Percentiles rank a stretch among this genome's conserved stretches.
phyloP scores from a whole-genome alignment of 2,113 vertebrate species.

The Hypocryptadius cinnamomeus region DNA sequence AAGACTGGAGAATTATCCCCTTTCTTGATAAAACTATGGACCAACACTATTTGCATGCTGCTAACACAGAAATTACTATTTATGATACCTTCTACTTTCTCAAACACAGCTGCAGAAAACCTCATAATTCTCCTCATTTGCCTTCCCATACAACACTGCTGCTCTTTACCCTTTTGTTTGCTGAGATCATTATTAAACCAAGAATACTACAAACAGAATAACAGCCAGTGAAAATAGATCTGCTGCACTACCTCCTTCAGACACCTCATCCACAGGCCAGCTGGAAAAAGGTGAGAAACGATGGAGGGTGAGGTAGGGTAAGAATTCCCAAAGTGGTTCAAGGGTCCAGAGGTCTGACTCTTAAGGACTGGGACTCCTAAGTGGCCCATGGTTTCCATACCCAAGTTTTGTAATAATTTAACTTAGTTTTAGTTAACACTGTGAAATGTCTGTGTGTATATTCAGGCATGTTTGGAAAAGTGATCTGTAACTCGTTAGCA shows the following conservation, averaged over 20 bases:
- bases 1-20: background rate
- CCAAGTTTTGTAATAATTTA: background rate
- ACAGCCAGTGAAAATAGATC: background rate
- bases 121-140: background rate
- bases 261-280: background rate
- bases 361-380: background rate
- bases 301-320: background rate
- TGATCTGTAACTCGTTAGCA: background rate
- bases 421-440: background rate
- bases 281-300: background rate
- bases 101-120: background rate
- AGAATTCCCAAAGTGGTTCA: background rate
- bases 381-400: background rate
- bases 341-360: fast-evolving
- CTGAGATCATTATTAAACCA: background rate
- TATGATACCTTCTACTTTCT: background rate
- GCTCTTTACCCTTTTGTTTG: background rate
- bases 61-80: background rate
- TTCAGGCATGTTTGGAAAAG: background rate
- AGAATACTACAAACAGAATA: background rate
- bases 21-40: background rate
- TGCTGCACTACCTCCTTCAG: background rate
- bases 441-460: background rate
- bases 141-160: background rate
- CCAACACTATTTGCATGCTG: background rate